phyloP scores from a whole-genome alignment of 2,113 vertebrate species.

The Neopipo cinnamomea region DNA sequence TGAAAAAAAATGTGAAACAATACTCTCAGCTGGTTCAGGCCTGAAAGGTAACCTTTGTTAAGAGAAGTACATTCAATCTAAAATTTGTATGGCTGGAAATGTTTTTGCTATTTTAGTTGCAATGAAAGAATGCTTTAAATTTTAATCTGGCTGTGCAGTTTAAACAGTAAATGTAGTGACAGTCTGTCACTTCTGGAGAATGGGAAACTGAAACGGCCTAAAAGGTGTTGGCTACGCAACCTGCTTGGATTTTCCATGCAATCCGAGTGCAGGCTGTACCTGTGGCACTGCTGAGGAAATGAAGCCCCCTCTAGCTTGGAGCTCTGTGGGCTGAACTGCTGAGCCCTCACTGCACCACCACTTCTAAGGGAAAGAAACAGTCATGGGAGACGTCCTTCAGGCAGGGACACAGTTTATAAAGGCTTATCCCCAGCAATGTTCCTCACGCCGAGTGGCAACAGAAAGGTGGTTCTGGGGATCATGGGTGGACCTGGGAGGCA shows the following conservation, averaged over 20 bases:
- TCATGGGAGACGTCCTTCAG: neutral
- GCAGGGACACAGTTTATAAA: neutral
- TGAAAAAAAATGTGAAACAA: neutral
- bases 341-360: neutral
- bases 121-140: neutral
- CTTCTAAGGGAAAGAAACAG: neutral
- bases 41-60: neutral
- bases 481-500: accelerated
- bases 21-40: neutral
- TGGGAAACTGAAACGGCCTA: neutral
- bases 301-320: neutral
- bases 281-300: neutral
- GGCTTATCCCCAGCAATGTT: neutral
- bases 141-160: neutral
- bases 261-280: neutral
- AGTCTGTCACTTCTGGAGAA: neutral
- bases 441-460: neutral
- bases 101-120: neutral
- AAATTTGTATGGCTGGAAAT: neutral
- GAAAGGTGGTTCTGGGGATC: neutral
- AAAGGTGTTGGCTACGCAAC: neutral
- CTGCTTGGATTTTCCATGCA: neutral
- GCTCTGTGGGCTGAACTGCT: neutral
- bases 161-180: neutral
- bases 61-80: neutral